These are phyloP conservation scores for Apantesis nais DNA, from an alignment of 2,888 invertebrate species.

Conservation along the genomic window DNA sequence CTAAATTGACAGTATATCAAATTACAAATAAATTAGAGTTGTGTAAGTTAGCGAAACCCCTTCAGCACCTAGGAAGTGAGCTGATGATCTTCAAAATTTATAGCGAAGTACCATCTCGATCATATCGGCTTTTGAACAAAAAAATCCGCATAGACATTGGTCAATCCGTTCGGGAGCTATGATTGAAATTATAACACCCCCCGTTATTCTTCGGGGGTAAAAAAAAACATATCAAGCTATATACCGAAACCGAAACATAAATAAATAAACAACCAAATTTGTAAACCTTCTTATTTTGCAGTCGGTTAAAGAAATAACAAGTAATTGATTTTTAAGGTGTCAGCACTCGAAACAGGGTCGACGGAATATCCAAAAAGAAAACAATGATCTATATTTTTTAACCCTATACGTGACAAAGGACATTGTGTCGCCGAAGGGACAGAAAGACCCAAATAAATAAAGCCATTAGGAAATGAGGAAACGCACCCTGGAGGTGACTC, in stretches of 20 bases:
- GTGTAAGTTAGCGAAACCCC: too few relatives aligned
- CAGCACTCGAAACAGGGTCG: neutral
- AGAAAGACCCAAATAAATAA: slow-evolving; percentile 40
- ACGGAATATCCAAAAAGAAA: slow-evolving; percentile 25
- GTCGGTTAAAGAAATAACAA: neutral
- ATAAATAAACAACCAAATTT: neutral
- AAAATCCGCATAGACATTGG: too few relatives aligned
- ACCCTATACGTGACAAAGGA: slow-evolving; percentile 43
- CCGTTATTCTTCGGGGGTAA: too few relatives aligned
- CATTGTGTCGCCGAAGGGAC: slow-evolving; percentile 26
- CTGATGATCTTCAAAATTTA: too few relatives aligned
- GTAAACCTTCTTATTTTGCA: neutral
- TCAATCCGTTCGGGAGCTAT: too few relatives aligned
- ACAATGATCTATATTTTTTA: slow-evolving; percentile 35
- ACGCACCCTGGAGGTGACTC: slow-evolving; percentile 32
- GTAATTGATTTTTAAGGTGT: neutral
- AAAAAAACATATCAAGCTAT: too few relatives aligned
- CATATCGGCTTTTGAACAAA: too few relatives aligned
- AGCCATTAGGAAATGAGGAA: slow-evolving; percentile 47
- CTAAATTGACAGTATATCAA: too few relatives aligned
- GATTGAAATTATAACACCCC: too few relatives aligned
- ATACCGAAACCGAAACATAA: neutral
- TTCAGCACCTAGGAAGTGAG: too few relatives aligned
- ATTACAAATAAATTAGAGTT: too few relatives aligned
- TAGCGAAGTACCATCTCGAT: too few relatives aligned